Conservation (phyloP, 2,888 invertebrate genomes). For the Polia nebulosa region DNA sequence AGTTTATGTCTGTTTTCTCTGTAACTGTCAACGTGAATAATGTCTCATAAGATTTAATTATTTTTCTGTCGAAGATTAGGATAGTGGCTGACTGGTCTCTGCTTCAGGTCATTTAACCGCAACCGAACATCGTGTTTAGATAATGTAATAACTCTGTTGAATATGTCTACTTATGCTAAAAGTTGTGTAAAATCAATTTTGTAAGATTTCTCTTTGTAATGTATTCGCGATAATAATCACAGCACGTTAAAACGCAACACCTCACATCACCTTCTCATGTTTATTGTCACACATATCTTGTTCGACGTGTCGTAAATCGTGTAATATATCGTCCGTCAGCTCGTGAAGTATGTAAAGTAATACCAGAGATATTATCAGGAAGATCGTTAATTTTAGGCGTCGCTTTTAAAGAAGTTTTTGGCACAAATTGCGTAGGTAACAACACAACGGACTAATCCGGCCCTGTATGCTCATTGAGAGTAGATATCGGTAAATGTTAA, state of each 20-base stretch:
- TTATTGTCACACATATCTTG: constrained; percentile 47
- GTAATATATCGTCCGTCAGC: constrained; percentile 42
- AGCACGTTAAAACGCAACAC: constrained; percentile 3
- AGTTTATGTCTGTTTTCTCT: constrained; percentile 10
- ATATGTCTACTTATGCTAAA: too few species aligned
- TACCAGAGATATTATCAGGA: constrained; percentile 39
- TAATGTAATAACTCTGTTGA: background rate
- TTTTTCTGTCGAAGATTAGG: background rate
- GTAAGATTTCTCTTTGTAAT: background rate
- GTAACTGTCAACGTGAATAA: constrained; percentile 2
- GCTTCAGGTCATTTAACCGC: background rate
- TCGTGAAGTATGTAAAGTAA: constrained; percentile 37
- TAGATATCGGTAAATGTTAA: background rate
- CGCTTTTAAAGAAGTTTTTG: constrained; percentile 22
- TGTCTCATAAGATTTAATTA: constrained; percentile 2
- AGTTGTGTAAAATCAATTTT: background rate
- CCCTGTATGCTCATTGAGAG: constrained; percentile 2
- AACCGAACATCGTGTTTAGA: background rate
- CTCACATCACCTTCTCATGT: constrained; percentile 10
- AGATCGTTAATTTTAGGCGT: constrained; percentile 23
- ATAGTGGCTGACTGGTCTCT: background rate
- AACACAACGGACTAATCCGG: constrained; percentile 16
- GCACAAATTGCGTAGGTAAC: constrained; percentile 16
- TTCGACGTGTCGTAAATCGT: constrained; percentile 40
- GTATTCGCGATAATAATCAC: constrained; percentile 1